Evolutionary conservation across 2,797 vertebrate species (phyloP), one percentile per base, ranked within the genome.

Genomic region (Megalops cyprinoides): DNA sequence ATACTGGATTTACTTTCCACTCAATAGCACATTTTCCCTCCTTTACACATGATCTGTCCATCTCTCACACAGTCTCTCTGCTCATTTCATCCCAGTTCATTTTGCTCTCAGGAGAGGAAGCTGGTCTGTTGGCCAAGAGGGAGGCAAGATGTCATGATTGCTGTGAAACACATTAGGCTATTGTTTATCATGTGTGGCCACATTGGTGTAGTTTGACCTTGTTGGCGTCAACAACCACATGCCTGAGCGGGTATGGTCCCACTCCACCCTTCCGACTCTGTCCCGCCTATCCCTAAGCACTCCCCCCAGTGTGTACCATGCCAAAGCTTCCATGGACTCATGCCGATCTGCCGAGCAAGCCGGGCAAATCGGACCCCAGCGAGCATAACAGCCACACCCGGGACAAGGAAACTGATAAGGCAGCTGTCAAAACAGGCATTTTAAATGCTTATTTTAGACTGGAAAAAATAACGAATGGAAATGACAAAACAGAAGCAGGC

Each of bases 111-210:
- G 31, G 74, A 83, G 65, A 75, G 48, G 37, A 62, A 81, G 20
- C 46, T n/a, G 15, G 46, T 18, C 53, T 9, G 25, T 49, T 75
- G 28, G 28, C 73, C 23, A 51, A 12, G 1, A 12, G 28, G 18
- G 71, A 74, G n/a, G 80, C 77, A 51, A 83, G 83, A 78, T 78
- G 37, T 65, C 49, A 37, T 58, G 20, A 44, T 46, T 82, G 73
- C 55, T 65, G 46, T 78, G 44, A 56, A 83, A 62, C 76, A 83
- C 82, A 79, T 81, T 14, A 80, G 74, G 67, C 79, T 83, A 82
- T 80, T 46, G 23, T 56, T 71, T 71, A 46, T 44, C 67, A 56
- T 12, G 18, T 42, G 42, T 71, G 28, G 42, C 37, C 69, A 60
- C 71, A 62, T 74, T 37, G 31, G 56, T 80, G 56, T 53, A 74